Conservation (phyloP, 2,113 vertebrate genomes). For the Myanophis thanlyinensis region DNA sequence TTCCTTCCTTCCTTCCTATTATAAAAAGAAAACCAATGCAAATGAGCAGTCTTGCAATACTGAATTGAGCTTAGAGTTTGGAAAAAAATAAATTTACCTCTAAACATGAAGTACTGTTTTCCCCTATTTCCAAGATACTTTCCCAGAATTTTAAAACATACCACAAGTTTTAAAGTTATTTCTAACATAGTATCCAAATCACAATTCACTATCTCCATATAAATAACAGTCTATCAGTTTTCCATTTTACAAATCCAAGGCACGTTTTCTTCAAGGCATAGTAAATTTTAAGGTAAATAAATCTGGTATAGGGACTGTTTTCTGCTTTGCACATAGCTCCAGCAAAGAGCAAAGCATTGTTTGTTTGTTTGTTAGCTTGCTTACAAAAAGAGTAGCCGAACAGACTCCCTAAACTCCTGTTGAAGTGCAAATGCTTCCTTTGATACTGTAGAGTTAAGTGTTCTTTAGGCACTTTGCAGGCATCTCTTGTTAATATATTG, state of each 20-base stretch:
- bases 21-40: neutral
- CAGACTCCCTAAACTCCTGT: neutral
- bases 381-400: neutral
- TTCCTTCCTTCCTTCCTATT: neutral
- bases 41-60: neutral
- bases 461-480: neutral
- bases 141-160: neutral
- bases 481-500: neutral
- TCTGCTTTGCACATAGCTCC: neutral
- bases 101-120: neutral
- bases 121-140: neutral
- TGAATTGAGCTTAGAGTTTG: neutral
- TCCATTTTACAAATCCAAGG: neutral
- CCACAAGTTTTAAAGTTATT: neutral
- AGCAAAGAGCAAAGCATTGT: neutral
- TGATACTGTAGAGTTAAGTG: neutral
- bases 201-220: neutral
- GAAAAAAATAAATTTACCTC: neutral
- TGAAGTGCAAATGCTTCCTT: neutral
- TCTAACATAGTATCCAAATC: neutral
- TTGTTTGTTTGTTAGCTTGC: neutral
- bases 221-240: neutral
- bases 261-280: neutral
- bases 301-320: neutral
- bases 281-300: neutral